These are phyloP conservation scores for Mus spicilegus DNA, from an alignment of 2,113 vertebrate species.

Conservation along the genomic window DNA sequence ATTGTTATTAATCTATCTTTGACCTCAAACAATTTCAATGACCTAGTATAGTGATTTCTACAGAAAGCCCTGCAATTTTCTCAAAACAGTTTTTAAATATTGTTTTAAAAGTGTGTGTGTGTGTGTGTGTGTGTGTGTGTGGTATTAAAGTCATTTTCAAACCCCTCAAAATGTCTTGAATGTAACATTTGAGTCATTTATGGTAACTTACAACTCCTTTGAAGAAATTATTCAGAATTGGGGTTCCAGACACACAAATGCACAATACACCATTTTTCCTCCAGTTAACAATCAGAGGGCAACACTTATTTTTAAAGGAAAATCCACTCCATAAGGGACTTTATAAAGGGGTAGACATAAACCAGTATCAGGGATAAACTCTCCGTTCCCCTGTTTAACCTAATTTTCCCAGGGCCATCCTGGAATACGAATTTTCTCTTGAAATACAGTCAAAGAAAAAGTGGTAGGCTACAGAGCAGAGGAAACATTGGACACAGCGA, in stretches of 20 bases:
- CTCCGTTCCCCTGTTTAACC: not conserved
- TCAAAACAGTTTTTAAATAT: not conserved
- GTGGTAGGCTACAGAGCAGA: not conserved
- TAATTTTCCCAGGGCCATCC: not conserved
- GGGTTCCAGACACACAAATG: not conserved
- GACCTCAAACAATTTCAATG: slow-evolving; percentile 27
- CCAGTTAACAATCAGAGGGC: not conserved
- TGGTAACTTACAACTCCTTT: not conserved
- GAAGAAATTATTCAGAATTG: not conserved
- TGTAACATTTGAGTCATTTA: not conserved
- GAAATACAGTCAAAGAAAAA: not conserved
- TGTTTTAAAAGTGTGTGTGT: not conserved
- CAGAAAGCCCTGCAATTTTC: not conserved
- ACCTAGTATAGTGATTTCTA: not conserved
- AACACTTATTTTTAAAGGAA: not conserved
- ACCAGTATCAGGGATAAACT: slow-evolving; percentile 18
- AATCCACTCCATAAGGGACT: not conserved
- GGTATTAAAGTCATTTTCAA: slow-evolving; percentile 38
- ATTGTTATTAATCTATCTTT: slow-evolving; percentile 2
- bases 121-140: not conserved
- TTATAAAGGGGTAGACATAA: not conserved
- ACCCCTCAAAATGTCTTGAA: slow-evolving; percentile 35
- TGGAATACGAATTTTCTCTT: not conserved
- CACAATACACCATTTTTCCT: not conserved
- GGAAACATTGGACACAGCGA: not conserved